Evolutionary conservation across 2,888 invertebrate genomes (phyloP), one percentile per base, ranked within the genome.

Genomic region (Lasioglossum vierecki): DNA sequence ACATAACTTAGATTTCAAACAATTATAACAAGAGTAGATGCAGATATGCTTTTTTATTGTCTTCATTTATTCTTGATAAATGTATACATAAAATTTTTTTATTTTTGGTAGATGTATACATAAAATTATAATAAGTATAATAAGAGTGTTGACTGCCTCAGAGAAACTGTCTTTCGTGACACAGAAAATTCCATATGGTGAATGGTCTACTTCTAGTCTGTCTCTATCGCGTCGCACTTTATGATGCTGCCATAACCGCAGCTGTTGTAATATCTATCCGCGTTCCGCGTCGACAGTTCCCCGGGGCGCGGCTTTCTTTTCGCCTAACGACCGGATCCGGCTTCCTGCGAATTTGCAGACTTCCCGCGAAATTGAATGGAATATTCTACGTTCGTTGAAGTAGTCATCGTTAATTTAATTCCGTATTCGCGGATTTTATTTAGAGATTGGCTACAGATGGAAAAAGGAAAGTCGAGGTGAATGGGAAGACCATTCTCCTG

Each of bases 211-310:
- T 46, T 46, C 46, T 4, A 13, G 4, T 15, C 68, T 35, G 76
- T 78, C 82, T 76, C 71, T 80, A 72, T 79, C 79, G 63, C 3
- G 60, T 46, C 68, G n/a, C 76, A 49, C 68, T 68, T 70, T 53
- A 74, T 49, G 76, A 73, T 74, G 74, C 82, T 78, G 81, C 81
- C 77, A 88, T 83, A 83, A 86, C 86, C 76, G 70, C 80, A 83
- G 79, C 84, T 84, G 88, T 82, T 88, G 80, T 78, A 76, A 83
- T 83, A 88, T 83, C 77, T 83, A 83, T 82, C 79, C 77, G 57
- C 60, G 72, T 46, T 78, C 79, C 70, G 79, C 57, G 68, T 75
- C 83, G 71, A 82, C 85, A 70, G 70, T 76, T 66, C 79, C 57
- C 72, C 76, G 35, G 26, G n/a, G n/a, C 49, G n/a, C 26, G n/a